phyloP scores from a whole-genome alignment of 2,888 invertebrate species.

The Orthosia gothica region DNA sequence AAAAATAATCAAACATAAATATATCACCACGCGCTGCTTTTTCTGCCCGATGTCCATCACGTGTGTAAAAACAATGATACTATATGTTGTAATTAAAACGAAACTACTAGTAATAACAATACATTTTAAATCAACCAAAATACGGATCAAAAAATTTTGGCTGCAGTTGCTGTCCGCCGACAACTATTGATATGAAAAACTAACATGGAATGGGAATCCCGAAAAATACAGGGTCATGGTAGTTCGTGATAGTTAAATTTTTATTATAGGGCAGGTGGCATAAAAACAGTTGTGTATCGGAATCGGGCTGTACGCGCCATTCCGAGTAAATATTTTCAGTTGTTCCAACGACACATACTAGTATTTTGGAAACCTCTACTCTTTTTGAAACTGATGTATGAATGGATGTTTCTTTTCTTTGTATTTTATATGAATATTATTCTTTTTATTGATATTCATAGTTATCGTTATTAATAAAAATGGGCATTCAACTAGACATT shows the following conservation, averaged over 20 bases:
- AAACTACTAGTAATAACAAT: no score
- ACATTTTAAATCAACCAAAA: neutral
- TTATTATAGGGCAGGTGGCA: neutral
- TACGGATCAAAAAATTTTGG: neutral
- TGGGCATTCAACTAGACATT: no score
- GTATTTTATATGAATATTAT: neutral
- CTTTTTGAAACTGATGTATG: neutral
- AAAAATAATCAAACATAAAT: neutral
- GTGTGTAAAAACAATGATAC: neutral
- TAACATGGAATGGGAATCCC: neutral
- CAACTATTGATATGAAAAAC: neutral
- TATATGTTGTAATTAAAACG: neutral
- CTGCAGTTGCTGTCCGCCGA: neutral
- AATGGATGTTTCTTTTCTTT: neutral
- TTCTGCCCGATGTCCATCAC: neutral
- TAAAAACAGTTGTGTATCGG: neutral
- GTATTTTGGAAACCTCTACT: neutral
- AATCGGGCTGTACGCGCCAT: neutral
- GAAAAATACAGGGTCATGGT: conserved; percentile 1
- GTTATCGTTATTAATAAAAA: no score
- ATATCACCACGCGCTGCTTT: neutral
- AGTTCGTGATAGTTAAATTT: neutral
- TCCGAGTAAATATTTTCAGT: neutral
- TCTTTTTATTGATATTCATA: no score
- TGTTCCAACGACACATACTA: neutral